These are phyloP conservation scores for Cheilosia grossa DNA, from an alignment of 2,888 invertebrate species.

Conservation along the genomic window DNA sequence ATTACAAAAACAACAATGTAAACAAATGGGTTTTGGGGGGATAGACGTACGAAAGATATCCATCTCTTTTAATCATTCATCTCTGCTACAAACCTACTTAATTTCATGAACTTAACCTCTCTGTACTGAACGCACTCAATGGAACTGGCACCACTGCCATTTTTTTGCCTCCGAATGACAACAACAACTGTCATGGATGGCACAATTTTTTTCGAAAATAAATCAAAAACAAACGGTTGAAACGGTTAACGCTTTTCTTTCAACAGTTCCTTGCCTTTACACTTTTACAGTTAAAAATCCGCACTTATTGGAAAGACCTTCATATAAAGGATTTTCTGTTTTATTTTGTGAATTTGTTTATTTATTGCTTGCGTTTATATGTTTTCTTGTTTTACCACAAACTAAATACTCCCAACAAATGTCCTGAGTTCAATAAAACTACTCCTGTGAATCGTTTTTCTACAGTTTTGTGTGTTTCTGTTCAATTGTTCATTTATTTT, in stretches of 20 bases:
- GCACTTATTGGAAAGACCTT: slow-evolving; percentile 7
- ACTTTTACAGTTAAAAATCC: slow-evolving; percentile 59
- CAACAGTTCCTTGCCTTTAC: slow-evolving; percentile 40
- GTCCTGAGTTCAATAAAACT: not conserved
- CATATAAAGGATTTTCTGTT: slow-evolving; percentile 1
- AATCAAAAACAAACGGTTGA: slow-evolving; percentile 70
- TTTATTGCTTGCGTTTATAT: slow-evolving; percentile 22
- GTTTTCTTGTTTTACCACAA: slow-evolving; percentile 14
- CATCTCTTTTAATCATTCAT: too few relatives aligned
- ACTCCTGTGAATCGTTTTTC: slow-evolving; percentile 21
- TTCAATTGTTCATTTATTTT: slow-evolving; percentile 27
- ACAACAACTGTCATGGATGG: slow-evolving; percentile 40
- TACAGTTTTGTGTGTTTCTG: slow-evolving; percentile 22
- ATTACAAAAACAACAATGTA: too few relatives aligned
- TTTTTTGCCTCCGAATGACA: not conserved
- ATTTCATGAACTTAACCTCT: too few relatives aligned
- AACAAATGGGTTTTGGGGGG: too few relatives aligned
- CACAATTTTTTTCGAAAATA: slow-evolving; percentile 44
- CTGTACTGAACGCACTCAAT: not conserved
- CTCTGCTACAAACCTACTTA: too few relatives aligned
- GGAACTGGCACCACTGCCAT: slow-evolving; percentile 4
- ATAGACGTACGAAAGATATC: too few relatives aligned
- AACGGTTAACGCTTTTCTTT: slow-evolving; percentile 42
- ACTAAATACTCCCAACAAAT: not conserved
- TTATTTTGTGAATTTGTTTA: slow-evolving; percentile 30